Conservation (phyloP, 1,140 invertebrate genomes). For the Drosophila mojavensis region DNA sequence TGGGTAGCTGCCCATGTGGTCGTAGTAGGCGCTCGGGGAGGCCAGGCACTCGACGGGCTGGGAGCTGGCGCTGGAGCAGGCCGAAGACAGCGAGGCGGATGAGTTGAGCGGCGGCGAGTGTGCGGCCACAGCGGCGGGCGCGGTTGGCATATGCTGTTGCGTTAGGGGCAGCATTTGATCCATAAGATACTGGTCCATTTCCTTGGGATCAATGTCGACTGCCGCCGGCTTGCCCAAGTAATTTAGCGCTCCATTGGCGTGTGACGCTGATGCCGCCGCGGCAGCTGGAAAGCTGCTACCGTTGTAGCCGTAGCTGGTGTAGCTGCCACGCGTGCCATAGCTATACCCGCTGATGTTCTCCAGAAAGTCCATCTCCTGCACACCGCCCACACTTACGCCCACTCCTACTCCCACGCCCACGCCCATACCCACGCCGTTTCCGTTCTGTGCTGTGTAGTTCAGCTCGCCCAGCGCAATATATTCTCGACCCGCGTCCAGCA, state of each 20-base stretch:
- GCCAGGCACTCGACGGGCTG: constrained; percentile 61
- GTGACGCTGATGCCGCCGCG: constrained; percentile 48
- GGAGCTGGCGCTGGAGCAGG: constrained; percentile 73
- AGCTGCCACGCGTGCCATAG: constrained; percentile 46
- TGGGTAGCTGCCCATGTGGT: constrained; percentile 58
- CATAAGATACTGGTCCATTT: constrained; percentile 84
- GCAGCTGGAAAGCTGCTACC: constrained; percentile 5
- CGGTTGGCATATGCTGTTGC: constrained; percentile 48
- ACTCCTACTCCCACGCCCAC: constrained; percentile 10
- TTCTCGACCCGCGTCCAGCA: constrained; percentile 68
- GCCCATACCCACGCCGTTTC: constrained; percentile 11
- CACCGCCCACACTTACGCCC: constrained; percentile 13
- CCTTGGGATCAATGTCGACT: constrained; percentile 82
- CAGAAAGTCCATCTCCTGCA: constrained; percentile 69
- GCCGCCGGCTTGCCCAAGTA: constrained; percentile 51
- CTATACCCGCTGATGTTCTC: constrained; percentile 64
- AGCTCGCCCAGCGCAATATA: constrained; percentile 68
- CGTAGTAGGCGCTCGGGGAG: constrained; percentile 56
- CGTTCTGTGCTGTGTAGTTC: constrained; percentile 45
- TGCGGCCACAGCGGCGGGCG: constrained; percentile 21
- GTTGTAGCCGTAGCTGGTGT: constrained; percentile 54
- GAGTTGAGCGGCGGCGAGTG: constrained; percentile 69
- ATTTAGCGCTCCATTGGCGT: constrained; percentile 79
- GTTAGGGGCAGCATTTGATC: constrained; percentile 80
- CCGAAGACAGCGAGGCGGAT: constrained; percentile 71